Conservation (phyloP, 92 coral and sea anemone species). For the Actinostola sp. region DNA sequence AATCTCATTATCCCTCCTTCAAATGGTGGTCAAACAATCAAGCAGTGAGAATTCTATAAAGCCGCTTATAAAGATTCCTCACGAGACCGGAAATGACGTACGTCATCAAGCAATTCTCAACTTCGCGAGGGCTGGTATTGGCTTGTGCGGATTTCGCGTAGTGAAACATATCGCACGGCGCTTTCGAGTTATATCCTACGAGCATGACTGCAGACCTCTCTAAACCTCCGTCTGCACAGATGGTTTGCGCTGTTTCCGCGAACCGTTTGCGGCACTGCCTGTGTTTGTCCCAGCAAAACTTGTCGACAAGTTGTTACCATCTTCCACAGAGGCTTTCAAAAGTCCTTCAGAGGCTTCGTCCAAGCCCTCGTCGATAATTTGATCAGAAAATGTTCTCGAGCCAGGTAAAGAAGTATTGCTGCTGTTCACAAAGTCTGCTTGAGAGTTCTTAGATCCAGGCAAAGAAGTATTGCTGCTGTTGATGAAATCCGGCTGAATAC, state of each 20-base stretch:
- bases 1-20: no score
- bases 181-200: no score
- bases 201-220: not conserved
- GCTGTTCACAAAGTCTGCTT: not conserved
- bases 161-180: no score
- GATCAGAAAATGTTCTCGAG: not conserved
- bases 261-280: not conserved
- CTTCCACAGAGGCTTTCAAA: not conserved
- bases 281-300: not conserved
- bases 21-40: no score
- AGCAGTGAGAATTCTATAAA: no score
- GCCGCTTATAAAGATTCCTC: no score
- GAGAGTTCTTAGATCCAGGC: conserved; percentile 14
- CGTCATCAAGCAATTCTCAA: no score
- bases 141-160: no score
- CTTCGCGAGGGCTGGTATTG: no score
- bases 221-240: conserved; percentile 28
- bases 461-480: conserved; percentile 29
- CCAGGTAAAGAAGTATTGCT: no score
- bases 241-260: conserved; percentile 12
- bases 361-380: not conserved
- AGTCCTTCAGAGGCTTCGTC: conserved; percentile 11
- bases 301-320: not conserved
- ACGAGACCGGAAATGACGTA: no score
- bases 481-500: conserved; percentile 6